Evolutionary conservation across 2,888 invertebrate species (phyloP), one percentile per base, ranked within the genome.

Genomic region (Zeuzera pyrina): DNA sequence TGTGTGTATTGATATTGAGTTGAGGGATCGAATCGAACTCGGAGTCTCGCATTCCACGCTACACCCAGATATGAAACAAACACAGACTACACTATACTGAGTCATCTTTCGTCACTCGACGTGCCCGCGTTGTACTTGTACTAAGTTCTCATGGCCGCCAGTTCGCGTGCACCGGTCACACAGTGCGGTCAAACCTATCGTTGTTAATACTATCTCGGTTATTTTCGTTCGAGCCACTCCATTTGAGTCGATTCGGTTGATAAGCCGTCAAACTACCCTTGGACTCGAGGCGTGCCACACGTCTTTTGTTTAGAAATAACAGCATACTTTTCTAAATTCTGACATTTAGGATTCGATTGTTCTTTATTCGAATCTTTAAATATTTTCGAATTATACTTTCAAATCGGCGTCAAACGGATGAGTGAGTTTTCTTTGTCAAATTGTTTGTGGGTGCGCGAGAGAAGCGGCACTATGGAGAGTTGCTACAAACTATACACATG

Each of bases 401-500:
- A 57, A 61, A 66, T 60, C 42, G 39, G 52, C 47, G 52, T 47
- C 63, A 70, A 68, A 70, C 77, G 71, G 59, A 81, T 79, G 79
- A 74, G 71, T 73, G 73, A 73, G 55, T 65, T 73, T 59, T 64
- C 70, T 47, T 53, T 72, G 43, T 64, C 69, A 33, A 69, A 64
- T 56, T 62, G 70, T 51, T 52, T 72, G 67, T 72, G 77, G 71
- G 66, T 66, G 51, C 53, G 64, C 40, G 68, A 68, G 42, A 43
- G 54, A 33, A 59, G 58, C 54, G 59, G 67, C 56, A 63, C 70
- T 43, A 81, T 81, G 81, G 78, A 81, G 47, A 76, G 70, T 50
- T 81, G 79, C 46, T 70, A 77, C 47, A 79, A 76, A 45, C 45
- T 83, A 30, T 83, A 76, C 63, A 74, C 78, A 44, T 81, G 79